phyloP scores from a whole-genome alignment of 1,140 invertebrate genomes.

The Panulirus ornatus region DNA sequence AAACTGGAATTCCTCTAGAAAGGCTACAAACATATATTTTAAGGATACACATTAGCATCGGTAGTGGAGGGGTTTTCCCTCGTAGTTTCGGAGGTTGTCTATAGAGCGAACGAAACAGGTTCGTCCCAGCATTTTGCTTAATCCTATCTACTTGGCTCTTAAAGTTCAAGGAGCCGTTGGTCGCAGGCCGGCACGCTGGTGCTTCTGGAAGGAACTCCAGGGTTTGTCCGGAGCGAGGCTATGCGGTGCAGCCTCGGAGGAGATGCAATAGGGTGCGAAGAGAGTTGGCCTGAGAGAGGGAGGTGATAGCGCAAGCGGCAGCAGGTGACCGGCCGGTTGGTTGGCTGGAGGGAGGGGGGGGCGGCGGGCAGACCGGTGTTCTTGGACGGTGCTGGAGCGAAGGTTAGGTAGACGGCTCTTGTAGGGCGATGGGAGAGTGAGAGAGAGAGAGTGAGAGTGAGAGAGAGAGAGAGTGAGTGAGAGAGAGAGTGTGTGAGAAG shows the following conservation, averaged over 20 bases:
- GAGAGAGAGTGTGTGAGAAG: background rate
- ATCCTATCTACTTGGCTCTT: too few species aligned
- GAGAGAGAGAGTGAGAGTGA: constrained; percentile 24
- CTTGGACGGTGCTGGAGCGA: too few species aligned
- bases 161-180: background rate
- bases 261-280: constrained; percentile 37
- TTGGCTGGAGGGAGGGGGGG: too few species aligned
- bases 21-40: too few species aligned
- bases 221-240: background rate
- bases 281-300: constrained; percentile 13
- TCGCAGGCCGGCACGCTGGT: background rate
- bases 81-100: too few species aligned
- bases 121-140: too few species aligned
- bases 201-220: background rate
- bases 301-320: constrained; percentile 1
- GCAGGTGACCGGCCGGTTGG: background rate
- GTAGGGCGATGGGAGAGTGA: background rate
- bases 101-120: too few species aligned
- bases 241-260: background rate
- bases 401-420: too few species aligned
- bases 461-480: background rate
- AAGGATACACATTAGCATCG: too few species aligned
- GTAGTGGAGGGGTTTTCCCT: too few species aligned
- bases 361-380: background rate
- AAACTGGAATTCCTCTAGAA: too few species aligned